phyloP scores from a whole-genome alignment of 2,888 invertebrate species.

The Drosophila fungiperda region DNA sequence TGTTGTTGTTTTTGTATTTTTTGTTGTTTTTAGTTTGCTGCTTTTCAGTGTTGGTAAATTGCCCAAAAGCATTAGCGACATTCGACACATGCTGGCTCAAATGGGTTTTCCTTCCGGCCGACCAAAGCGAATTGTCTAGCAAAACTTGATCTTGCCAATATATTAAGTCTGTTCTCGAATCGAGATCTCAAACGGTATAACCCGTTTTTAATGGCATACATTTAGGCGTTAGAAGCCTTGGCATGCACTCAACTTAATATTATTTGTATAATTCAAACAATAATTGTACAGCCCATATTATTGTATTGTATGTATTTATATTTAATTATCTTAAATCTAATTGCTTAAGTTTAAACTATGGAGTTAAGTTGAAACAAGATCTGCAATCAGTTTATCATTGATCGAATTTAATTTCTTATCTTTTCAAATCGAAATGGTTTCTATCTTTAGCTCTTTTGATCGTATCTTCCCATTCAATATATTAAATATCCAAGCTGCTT shows the following conservation, averaged over 20 bases:
- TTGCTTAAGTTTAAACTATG: neutral
- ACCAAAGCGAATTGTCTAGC: conserved; percentile 36
- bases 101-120: conserved; percentile 73
- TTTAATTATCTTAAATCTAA: neutral
- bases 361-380: neutral
- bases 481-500: neutral
- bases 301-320: neutral
- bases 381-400: neutral
- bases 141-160: conserved; percentile 27
- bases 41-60: conserved; percentile 65
- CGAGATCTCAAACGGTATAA: conserved; percentile 15
- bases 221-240: conserved; percentile 34
- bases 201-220: conserved; percentile 58
- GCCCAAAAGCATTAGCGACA: conserved; percentile 61
- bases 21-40: neutral
- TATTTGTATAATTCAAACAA: neutral
- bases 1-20: neutral
- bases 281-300: neutral
- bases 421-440: neutral
- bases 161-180: conserved; percentile 18
- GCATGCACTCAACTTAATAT: neutral
- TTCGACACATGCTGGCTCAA: conserved; percentile 53
- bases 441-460: neutral
- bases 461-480: neutral
- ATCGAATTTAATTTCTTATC: neutral